Conservation (phyloP, 2,113 vertebrate genomes). For the Pycnonotus jocosus region DNA sequence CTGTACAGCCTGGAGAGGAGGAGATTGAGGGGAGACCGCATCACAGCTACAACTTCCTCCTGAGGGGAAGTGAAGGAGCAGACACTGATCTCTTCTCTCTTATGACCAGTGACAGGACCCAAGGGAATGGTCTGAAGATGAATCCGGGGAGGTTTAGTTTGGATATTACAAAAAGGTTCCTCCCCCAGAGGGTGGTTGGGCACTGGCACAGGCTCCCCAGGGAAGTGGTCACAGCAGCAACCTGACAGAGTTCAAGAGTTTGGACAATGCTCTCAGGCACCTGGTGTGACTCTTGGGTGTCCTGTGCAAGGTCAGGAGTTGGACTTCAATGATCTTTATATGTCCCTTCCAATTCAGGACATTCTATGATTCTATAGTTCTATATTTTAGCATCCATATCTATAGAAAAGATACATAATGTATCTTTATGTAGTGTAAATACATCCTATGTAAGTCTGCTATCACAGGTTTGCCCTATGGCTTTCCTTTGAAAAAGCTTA, state of each 20-base stretch:
- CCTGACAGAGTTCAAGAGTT: not conserved
- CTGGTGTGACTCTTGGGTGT: not conserved
- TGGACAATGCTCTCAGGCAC: not conserved
- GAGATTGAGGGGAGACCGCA: not conserved
- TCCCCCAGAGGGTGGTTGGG: accelerated
- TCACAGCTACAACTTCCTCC: accelerated
- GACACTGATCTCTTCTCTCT: accelerated
- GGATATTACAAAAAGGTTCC: not conserved
- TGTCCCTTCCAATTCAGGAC: not conserved
- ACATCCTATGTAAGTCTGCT: not conserved
- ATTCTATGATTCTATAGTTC: not conserved
- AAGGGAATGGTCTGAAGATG: not conserved
- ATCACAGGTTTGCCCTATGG: not conserved
- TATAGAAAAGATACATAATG: not conserved
- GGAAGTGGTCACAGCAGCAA: too few relatives aligned
- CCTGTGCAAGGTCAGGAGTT: not conserved
- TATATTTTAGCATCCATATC: not conserved
- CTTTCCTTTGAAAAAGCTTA: not conserved
- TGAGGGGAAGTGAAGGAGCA: not conserved
- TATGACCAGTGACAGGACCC: not conserved
- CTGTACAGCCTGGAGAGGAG: not conserved
- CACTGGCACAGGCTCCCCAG: not conserved
- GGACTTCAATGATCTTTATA: accelerated
- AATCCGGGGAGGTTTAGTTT: not conserved
- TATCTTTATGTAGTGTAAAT: not conserved